Percentiles rank a stretch among this genome's conserved stretches.
Conservation (phyloP, 2,797 vertebrate species). For the Ceryle rudis region DNA sequence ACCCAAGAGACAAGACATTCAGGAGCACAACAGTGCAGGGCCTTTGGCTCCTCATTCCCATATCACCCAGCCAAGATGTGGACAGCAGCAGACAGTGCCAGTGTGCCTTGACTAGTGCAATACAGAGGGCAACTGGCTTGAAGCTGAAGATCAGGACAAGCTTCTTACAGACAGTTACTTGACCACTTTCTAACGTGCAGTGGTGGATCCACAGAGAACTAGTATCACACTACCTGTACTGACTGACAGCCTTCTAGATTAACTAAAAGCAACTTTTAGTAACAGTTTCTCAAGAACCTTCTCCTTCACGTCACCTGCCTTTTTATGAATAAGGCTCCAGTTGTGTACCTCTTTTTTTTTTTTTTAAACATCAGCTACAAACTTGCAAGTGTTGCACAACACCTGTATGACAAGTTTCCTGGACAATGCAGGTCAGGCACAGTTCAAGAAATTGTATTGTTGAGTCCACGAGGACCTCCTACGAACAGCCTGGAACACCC, state of each 20-base stretch:
- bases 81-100: background rate
- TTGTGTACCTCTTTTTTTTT: accelerated
- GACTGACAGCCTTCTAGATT: background rate
- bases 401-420: background rate
- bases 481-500: accelerated
- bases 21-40: background rate
- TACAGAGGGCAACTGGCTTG: background rate
- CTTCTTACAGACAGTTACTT: background rate
- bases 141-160: background rate
- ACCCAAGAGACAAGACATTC: background rate
- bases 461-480: background rate
- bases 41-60: background rate
- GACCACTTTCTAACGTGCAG: background rate
- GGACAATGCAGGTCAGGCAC: conserved; percentile 9
- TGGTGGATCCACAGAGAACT: background rate
- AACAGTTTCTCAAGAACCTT: background rate
- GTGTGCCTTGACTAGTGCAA: accelerated
- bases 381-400: background rate
- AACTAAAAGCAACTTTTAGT: background rate
- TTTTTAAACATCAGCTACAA: background rate
- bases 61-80: background rate
- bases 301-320: background rate
- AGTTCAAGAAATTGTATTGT: background rate
- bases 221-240: accelerated
- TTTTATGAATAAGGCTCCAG: background rate